Percentiles rank a stretch among this genome's conserved stretches.
Evolutionary conservation across 2,888 invertebrate species (phyloP).

Genomic region (Campoletis raptor): DNA sequence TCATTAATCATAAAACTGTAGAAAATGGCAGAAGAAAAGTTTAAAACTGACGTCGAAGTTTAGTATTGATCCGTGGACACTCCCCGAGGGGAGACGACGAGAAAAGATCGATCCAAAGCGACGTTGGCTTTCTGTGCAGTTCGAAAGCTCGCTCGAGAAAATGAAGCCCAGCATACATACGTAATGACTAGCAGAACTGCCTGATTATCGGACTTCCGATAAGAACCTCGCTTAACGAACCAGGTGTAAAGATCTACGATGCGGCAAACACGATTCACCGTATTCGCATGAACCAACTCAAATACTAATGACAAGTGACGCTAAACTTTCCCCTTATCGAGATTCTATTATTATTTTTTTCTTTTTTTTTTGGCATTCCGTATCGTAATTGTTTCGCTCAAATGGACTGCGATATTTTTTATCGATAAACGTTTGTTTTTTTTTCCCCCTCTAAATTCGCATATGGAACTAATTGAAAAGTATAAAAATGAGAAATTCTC

Average conservation of each 20-base stretch:
- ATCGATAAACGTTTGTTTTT: constrained; percentile 2
- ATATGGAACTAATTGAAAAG: background rate
- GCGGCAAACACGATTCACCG: constrained; percentile 11
- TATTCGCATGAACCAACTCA: background rate
- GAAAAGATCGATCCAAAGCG: constrained; percentile 15
- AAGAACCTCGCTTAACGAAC: constrained; percentile 4
- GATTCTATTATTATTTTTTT: background rate
- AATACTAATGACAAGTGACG: constrained; percentile 20
- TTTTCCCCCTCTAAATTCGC: background rate
- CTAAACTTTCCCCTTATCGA: background rate
- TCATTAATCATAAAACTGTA: background rate
- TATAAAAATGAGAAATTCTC: background rate
- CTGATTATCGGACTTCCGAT: constrained; percentile 8
- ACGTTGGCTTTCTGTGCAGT: background rate
- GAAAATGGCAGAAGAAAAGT: background rate
- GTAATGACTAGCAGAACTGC: constrained; percentile 8
- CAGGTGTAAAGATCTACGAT: constrained; percentile 3
- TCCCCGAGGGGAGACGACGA: background rate
- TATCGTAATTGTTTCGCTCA: background rate
- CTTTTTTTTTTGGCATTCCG: background rate
- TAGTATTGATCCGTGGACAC: background rate
- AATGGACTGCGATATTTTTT: background rate
- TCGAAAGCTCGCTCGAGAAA: background rate
- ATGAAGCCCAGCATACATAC: constrained; percentile 5
- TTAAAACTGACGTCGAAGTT: background rate